phyloP scores from a whole-genome alignment of 1,140 invertebrate genomes.

The Cyclargus thomasi region DNA sequence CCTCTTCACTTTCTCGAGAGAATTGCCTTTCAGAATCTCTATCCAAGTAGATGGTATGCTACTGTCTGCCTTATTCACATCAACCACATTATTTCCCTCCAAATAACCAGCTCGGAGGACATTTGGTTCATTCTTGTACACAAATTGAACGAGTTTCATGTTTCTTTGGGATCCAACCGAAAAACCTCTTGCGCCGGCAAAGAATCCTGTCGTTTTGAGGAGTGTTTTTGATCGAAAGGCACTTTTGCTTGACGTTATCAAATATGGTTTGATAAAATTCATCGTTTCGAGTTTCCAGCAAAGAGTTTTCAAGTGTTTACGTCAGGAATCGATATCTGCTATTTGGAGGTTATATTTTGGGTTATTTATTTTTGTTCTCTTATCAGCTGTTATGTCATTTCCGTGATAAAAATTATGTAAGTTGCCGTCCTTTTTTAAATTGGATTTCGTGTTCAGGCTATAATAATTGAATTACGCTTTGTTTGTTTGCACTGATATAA shows the following conservation, averaged over 20 bases:
- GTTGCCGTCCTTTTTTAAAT: neutral
- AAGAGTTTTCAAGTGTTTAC: slow-evolving; percentile 13
- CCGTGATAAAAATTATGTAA: neutral
- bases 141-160: slow-evolving; percentile 69
- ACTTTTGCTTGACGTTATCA: slow-evolving; percentile 39
- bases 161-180: slow-evolving; percentile 47
- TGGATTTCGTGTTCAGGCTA: neutral
- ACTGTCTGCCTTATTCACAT: slow-evolving; percentile 53
- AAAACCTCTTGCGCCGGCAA: slow-evolving; percentile 38
- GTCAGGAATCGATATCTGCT: neutral
- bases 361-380: neutral
- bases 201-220: neutral
- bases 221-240: slow-evolving; percentile 15
- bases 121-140: slow-evolving; percentile 41
- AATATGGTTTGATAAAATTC: slow-evolving; percentile 30
- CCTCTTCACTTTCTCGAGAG: slow-evolving; percentile 51
- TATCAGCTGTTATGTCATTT: neutral
- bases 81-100: slow-evolving; percentile 53
- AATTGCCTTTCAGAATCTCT: slow-evolving; percentile 48
- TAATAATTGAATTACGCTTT: neutral
- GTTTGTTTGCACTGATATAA: no score
- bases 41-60: slow-evolving; percentile 47
- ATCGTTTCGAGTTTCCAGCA: slow-evolving; percentile 28
- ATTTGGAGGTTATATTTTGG: neutral
- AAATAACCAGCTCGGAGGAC: slow-evolving; percentile 53